Conservation (phyloP, 2,797 vertebrate genomes). For the Hypotaenidia okinawae region DNA sequence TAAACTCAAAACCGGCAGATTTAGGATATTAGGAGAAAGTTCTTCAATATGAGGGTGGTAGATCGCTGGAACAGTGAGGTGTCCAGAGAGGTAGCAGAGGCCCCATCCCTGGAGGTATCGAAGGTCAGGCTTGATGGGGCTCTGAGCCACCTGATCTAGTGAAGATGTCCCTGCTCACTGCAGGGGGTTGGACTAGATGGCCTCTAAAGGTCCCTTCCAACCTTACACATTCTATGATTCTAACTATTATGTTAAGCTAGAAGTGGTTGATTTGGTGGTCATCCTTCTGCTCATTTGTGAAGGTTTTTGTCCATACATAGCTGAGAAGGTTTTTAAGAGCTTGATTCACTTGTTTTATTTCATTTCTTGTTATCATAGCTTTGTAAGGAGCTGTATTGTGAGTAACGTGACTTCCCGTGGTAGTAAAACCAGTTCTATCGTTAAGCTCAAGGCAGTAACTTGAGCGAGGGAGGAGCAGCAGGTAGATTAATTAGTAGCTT, state of each 20-base stretch:
- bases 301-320: rapidly evolving
- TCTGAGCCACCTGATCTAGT: too few relatives aligned
- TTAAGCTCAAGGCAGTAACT: constrained; percentile 5
- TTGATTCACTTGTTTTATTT: neutral
- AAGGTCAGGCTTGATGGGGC: too few relatives aligned
- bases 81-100: too few relatives aligned
- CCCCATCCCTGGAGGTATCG: too few relatives aligned
- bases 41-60: too few relatives aligned
- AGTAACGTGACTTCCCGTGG: neutral
- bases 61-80: too few relatives aligned
- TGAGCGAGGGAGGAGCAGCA: neutral
- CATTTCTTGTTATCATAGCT: neutral
- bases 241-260: neutral
- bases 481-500: constrained; percentile 18
- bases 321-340: neutral
- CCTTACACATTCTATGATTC: too few relatives aligned
- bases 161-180: too few relatives aligned
- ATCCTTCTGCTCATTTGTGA: neutral
- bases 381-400: neutral
- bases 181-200: too few relatives aligned
- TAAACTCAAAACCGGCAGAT: too few relatives aligned
- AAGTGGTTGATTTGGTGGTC: neutral
- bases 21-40: too few relatives aligned
- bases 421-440: constrained; percentile 37
- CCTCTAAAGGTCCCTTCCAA: too few relatives aligned